Base-by-base conservation (phyloP, 2,888 invertebrate genomes). In the Pristionchus entomophagus region DNA sequence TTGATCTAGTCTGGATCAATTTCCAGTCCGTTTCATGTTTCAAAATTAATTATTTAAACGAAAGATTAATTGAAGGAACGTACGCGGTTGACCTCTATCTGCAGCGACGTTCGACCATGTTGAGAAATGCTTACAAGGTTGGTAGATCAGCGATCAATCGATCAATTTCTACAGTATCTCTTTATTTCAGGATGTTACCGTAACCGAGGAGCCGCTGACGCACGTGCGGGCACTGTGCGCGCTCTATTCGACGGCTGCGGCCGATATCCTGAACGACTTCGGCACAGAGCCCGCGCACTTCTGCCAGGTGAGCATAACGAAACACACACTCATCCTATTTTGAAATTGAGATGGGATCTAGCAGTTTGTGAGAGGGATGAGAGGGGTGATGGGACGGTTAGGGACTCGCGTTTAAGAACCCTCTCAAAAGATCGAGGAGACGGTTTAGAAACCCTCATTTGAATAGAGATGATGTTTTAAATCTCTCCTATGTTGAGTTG, bases 291-390 rank as follows among this genome's bases (percentile, higher is more conserved):
- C 90, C 0, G 87, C 91, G 81, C 88, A 90, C 83, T 91, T 90
- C 51, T 91, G 91, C 69, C 88, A 89, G 98, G 88, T 88, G 17
- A n/a, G 86, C 14, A 22, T 26, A 19, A 6, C 59, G 41, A 49
- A 5, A n/a, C n/a, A n/a, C n/a, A n/a, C n/a, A n/a, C n/a, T n/a
- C n/a, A n/a, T n/a, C n/a, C n/a, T n/a, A n/a, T n/a, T n/a, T n/a
- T n/a, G n/a, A n/a, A n/a, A n/a, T n/a, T n/a, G n/a, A n/a, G n/a
- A n/a, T n/a, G n/a, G n/a, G n/a, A n/a, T n/a, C n/a, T n/a, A n/a
- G n/a, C n/a, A n/a, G n/a, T n/a, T n/a, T n/a, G n/a, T n/a, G n/a
- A n/a, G n/a, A n/a, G n/a, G n/a, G n/a, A n/a, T n/a, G n/a, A n/a
- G n/a, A n/a, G n/a, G n/a, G n/a, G n/a, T n/a, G n/a, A n/a, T n/a